A percentile compares a stretch with the other conserved stretches of the same genome.
phyloP scores from a whole-genome alignment of 2,113 vertebrate genomes.

The Anarrhichthys ocellatus region DNA sequence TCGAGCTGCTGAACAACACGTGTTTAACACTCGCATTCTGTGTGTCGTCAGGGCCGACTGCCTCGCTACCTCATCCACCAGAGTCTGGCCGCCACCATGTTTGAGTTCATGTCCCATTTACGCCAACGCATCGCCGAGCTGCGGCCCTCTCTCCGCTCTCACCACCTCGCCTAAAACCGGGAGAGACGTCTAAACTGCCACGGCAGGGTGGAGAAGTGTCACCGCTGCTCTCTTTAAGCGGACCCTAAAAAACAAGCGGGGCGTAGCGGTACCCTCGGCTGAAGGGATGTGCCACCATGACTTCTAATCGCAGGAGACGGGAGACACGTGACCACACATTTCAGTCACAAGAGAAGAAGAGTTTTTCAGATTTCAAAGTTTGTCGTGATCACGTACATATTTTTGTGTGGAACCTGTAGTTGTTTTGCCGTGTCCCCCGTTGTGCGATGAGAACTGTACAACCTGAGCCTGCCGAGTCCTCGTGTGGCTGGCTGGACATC shows the following conservation, averaged over 20 bases:
- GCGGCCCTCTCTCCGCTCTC: slow-evolving; percentile 53
- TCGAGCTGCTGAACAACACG: background rate
- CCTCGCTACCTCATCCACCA: slow-evolving; percentile 98
- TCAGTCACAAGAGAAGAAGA: slow-evolving; percentile 25
- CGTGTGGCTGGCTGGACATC: slow-evolving; percentile 1
- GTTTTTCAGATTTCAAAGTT: slow-evolving; percentile 1
- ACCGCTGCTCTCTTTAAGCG: background rate
- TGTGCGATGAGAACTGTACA: slow-evolving; percentile 2
- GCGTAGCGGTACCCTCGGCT: background rate
- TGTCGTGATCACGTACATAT: background rate
- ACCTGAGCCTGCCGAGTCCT: background rate
- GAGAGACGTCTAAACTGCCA: background rate
- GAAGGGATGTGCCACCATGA: background rate
- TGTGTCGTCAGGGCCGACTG: slow-evolving; percentile 88
- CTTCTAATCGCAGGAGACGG: slow-evolving; percentile 1
- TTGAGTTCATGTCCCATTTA: slow-evolving; percentile 93
- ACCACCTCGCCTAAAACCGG: slow-evolving; percentile 34
- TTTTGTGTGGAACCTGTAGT: slow-evolving; percentile 39
- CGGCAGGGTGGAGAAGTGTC: slow-evolving; percentile 13
- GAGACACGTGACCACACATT: slow-evolving; percentile 26
- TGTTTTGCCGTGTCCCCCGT: slow-evolving; percentile 9
- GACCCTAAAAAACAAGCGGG: background rate
- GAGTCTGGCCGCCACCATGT: slow-evolving; percentile 96
- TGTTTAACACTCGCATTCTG: background rate
- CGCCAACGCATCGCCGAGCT: slow-evolving; percentile 88